phyloP scores from a whole-genome alignment of 2,888 invertebrate genomes.

The Latheticus oryzae region DNA sequence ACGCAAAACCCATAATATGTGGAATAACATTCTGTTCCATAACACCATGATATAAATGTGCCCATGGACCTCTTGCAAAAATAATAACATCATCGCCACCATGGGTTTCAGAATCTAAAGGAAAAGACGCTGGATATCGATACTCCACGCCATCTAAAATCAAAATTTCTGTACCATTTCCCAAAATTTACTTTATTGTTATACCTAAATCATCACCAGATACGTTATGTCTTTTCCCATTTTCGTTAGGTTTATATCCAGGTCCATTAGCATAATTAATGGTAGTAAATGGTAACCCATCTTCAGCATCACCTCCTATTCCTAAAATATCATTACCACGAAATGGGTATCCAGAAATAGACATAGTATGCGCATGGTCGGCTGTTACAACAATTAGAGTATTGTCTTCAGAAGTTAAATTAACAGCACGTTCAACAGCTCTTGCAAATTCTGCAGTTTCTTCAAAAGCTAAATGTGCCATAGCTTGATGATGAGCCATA shows the following conservation, averaged over 20 bases:
- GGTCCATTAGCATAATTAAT: slow-evolving; percentile 81
- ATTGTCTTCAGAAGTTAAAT: slow-evolving; percentile 72
- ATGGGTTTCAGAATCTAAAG: slow-evolving; percentile 76
- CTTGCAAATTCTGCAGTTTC: slow-evolving; percentile 77
- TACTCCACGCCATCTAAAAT: slow-evolving; percentile 1
- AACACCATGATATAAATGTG: slow-evolving; percentile 82
- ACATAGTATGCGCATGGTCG: slow-evolving; percentile 82
- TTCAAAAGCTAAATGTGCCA: slow-evolving; percentile 75
- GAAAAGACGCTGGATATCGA: slow-evolving; percentile 70
- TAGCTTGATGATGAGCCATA: slow-evolving; percentile 78
- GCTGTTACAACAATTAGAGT: slow-evolving; percentile 83
- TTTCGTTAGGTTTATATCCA: slow-evolving; percentile 67
- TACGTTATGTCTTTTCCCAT: slow-evolving; percentile 48
- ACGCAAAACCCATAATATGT: slow-evolving; percentile 78
- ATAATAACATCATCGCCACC: slow-evolving; percentile 85
- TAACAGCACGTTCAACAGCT: slow-evolving; percentile 70
- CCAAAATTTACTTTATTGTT: too few relatives aligned
- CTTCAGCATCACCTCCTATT: slow-evolving; percentile 66
- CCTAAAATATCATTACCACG: slow-evolving; percentile 73
- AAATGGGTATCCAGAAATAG: slow-evolving; percentile 78
- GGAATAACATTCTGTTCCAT: slow-evolving; percentile 85
- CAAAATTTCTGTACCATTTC: too few relatives aligned
- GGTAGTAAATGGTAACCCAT: slow-evolving; percentile 71
- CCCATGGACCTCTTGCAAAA: slow-evolving; percentile 81
- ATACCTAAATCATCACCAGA: slow-evolving; percentile 16